Percentiles rank a stretch among this genome's conserved stretches.
These are phyloP conservation scores for Psilopsiagon aymara DNA, from an alignment of 2,113 vertebrate species.

Conservation along the genomic window DNA sequence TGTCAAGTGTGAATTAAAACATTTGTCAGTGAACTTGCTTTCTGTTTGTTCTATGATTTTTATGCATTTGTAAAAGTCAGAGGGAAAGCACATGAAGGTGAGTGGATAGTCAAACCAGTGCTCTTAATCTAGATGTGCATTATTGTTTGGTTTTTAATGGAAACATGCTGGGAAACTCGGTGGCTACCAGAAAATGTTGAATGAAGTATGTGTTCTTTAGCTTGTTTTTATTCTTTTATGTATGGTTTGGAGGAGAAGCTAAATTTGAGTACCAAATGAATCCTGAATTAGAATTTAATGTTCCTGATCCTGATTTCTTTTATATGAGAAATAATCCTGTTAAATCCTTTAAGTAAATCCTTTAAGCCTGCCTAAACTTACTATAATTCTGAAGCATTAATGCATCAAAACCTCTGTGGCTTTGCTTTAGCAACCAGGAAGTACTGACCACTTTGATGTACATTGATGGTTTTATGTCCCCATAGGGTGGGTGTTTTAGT, in stretches of 20 bases:
- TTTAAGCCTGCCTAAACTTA: slow-evolving; percentile 21
- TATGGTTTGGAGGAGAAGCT: neutral
- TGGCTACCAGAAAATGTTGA: neutral
- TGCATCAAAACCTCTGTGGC: neutral
- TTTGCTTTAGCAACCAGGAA: neutral
- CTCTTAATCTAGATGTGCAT: neutral
- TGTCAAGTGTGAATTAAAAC: neutral
- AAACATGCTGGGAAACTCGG: neutral
- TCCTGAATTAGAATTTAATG: neutral
- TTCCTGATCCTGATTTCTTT: slow-evolving; percentile 21
- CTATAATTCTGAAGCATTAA: neutral
- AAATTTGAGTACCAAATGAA: neutral
- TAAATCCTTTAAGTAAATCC: slow-evolving; percentile 29
- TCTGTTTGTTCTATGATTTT: neutral
- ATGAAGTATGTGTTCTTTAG: neutral
- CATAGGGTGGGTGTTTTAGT: neutral
- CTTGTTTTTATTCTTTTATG: neutral
- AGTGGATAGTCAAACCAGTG: neutral
- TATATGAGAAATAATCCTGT: slow-evolving; percentile 18
- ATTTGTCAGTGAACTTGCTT: neutral
- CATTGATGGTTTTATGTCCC: neutral
- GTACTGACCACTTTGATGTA: neutral
- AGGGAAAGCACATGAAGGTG: neutral
- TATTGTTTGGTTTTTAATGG: neutral
- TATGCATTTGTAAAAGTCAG: neutral